phyloP scores from a whole-genome alignment of 2,113 vertebrate species.

The Tragelaphus buxtoni region DNA sequence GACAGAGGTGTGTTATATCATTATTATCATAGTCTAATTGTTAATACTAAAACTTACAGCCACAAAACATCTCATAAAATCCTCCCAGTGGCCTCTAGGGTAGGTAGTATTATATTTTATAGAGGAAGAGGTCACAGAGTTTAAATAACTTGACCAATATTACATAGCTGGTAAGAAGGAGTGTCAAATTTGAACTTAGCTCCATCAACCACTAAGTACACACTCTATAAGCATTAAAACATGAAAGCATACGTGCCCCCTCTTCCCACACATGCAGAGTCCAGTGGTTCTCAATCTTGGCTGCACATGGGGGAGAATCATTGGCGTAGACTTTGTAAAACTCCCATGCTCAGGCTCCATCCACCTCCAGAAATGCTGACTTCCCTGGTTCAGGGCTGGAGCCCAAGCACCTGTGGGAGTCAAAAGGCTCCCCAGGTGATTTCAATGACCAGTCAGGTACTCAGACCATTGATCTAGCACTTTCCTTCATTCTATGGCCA shows the following conservation, averaged over 20 bases:
- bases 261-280: rapidly evolving
- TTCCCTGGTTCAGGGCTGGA: neutral
- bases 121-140: neutral
- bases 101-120: neutral
- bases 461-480: neutral
- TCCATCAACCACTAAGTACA: neutral
- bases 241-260: neutral
- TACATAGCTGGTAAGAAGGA: neutral
- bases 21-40: neutral
- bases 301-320: neutral
- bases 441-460: neutral
- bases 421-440: neutral
- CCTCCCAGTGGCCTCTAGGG: neutral
- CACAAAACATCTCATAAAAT: neutral
- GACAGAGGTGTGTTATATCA: neutral
- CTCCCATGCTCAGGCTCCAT: neutral
- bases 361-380: neutral
- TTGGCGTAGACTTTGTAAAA: neutral
- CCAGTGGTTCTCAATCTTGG: neutral
- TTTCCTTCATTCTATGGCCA: neutral
- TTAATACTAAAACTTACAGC: neutral
- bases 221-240: neutral
- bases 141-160: neutral
- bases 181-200: neutral
- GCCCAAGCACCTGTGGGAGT: neutral